phyloP scores from a whole-genome alignment of 1,140 invertebrate species.

The Portunus trituberculatus region DNA sequence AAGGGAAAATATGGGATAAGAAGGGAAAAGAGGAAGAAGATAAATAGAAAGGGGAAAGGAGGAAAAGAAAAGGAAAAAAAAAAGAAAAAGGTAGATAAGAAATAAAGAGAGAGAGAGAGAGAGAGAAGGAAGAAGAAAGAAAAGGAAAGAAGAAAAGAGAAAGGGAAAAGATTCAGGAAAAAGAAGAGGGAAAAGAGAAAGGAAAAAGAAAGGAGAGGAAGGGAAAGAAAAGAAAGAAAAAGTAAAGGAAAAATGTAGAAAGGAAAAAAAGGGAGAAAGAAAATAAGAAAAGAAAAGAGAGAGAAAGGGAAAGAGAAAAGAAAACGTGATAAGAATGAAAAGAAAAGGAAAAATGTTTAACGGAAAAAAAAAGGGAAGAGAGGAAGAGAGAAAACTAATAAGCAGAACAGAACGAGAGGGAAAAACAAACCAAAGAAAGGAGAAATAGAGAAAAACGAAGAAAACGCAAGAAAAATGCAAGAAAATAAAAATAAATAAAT shows the following conservation, averaged over 20 bases:
- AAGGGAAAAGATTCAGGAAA: too few species aligned
- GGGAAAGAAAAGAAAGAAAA: background rate
- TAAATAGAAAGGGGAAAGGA: background rate
- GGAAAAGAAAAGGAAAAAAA: background rate
- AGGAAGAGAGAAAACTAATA: background rate
- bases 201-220: too few species aligned
- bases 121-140: too few species aligned
- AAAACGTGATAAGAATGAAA: background rate
- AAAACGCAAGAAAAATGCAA: too few species aligned
- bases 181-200: background rate
- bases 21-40: background rate
- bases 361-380: background rate
- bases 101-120: background rate
- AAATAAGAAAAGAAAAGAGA: background rate
- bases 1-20: background rate
- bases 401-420: too few species aligned
- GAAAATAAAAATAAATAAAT: too few species aligned
- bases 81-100: background rate
- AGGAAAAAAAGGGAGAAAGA: background rate
- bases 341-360: background rate
- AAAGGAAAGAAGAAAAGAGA: too few species aligned
- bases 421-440: too few species aligned
- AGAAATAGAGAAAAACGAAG: too few species aligned
- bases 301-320: background rate
- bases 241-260: background rate